Base-by-base conservation (phyloP, 2,888 invertebrate genomes). In the Agrochola lychnidis region DNA sequence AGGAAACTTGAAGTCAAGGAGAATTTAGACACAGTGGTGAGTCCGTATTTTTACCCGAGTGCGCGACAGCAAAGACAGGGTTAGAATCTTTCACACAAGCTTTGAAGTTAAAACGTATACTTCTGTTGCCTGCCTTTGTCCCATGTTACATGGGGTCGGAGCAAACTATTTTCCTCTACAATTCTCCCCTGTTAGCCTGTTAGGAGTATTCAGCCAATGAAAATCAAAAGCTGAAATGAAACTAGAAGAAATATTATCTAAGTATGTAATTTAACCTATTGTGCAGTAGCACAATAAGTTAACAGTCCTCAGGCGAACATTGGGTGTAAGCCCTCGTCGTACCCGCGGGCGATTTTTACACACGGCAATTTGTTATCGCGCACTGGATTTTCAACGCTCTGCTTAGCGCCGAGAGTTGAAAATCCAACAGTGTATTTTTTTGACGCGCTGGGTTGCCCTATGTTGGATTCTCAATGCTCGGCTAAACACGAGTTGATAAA, bases 21-120 rank as follows among this genome's bases (percentile, higher is more conserved):
- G 73, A 89, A 89, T 2, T 85, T 96, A n/a, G 95, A 96, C 79
- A 93, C 95, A 53, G 91, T 94, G 92, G 96, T 96, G 68, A 91
- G 89, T 61, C 59, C 16, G 16, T 30, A 30, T 59, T 25, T 25
- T 25, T 25, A n/a, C 12, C n/a, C 12, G 4, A 56, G 10, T n/a
- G 56, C 10, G n/a, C 0, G 12, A 56, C n/a, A n/a, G 56, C 25
- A n/a, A 45, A 45, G 14, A 57, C 14, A 25, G 57, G 25, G 57
- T 25, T 57, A 57, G 30, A 6, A 59, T 42, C 14, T 30, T 51
- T 59, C 5, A 30, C 51, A 16, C 57, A 25, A 51, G 25, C 10
- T 78, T 51, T 25, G 12, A 30, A 12, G 19, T 30, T 67, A 19
- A 42, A 1, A 66, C 4, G 4, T 19, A 5, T 25, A 45, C 0